Percentiles rank a stretch among this genome's conserved stretches.
phyloP scores from a whole-genome alignment of 2,113 vertebrate genomes.

The Pterophyllum scalare region DNA sequence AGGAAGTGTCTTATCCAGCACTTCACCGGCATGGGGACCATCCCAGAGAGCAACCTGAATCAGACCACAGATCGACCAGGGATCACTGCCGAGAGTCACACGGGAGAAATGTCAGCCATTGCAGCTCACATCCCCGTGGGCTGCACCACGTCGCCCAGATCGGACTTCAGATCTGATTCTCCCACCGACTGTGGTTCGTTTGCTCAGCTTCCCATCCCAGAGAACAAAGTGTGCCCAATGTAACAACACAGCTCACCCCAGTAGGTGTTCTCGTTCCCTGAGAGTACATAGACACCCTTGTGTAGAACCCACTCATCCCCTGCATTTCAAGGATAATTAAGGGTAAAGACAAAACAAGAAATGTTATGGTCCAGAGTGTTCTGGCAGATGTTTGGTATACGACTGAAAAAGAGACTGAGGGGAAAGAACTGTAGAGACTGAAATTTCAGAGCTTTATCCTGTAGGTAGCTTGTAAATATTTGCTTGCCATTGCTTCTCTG shows the following conservation, averaged over 20 bases:
- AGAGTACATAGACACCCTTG: background rate
- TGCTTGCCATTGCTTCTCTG: background rate
- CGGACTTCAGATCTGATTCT: conserved; percentile 57
- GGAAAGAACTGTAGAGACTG: background rate
- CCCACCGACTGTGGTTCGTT: conserved; percentile 71
- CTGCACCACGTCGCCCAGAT: conserved; percentile 48
- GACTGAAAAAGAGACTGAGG: background rate
- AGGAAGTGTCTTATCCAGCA: conserved; percentile 86
- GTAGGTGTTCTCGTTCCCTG: background rate
- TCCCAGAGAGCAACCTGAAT: conserved; percentile 72
- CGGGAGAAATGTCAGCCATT: conserved; percentile 80
- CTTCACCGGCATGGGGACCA: conserved; percentile 72
- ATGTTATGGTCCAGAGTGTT: conserved; percentile 1
- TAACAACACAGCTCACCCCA: conserved; percentile 37
- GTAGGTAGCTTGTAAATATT: conserved; percentile 45
- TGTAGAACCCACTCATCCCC: accelerated
- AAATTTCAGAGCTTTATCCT: background rate
- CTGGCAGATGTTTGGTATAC: background rate
- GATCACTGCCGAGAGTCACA: conserved; percentile 74
- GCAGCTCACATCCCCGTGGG: conserved; percentile 69
- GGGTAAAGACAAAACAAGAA: background rate
- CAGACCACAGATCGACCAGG: conserved; percentile 74
- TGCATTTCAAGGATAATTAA: background rate
- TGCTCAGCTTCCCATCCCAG: conserved; percentile 76
- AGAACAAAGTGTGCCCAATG: conserved; percentile 83